These are phyloP conservation scores for Pachyseris speciosa DNA, from an alignment of 64 coral and sea anemone species.

Conservation along the genomic window DNA sequence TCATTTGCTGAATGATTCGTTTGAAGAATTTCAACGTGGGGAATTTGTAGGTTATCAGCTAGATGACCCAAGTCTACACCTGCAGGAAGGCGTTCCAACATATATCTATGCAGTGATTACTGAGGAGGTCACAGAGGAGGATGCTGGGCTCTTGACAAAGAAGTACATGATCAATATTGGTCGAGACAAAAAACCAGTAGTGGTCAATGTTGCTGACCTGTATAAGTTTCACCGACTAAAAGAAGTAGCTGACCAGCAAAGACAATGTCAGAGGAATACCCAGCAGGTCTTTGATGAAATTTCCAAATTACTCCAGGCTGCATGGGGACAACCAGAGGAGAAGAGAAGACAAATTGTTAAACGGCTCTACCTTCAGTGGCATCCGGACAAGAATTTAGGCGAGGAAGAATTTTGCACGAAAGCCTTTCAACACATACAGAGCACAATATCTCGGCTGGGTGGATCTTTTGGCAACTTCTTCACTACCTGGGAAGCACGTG, in stretches of 20 bases:
- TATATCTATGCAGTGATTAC: slow-evolving; percentile 76
- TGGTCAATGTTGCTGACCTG: slow-evolving; percentile 44
- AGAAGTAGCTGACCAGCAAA: neutral
- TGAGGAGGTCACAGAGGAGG: slow-evolving; percentile 45
- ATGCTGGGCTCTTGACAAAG: neutral
- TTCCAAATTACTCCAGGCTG: slow-evolving; percentile 21
- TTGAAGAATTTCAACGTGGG: slow-evolving; percentile 62
- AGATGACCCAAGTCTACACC: slow-evolving; percentile 74
- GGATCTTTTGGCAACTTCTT: neutral
- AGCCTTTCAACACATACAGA: slow-evolving; percentile 24
- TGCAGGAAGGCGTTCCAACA: slow-evolving; percentile 53
- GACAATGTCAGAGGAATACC: neutral
- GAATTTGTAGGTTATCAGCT: slow-evolving; percentile 81
- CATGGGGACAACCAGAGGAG: slow-evolving; percentile 67
- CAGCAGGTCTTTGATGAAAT: neutral
- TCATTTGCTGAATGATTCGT: slow-evolving; percentile 61
- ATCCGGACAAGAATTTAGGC: slow-evolving; percentile 76
- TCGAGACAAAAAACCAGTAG: slow-evolving; percentile 28
- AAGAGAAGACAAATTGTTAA: slow-evolving; percentile 52
- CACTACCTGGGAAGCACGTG: neutral
- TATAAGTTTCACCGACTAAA: slow-evolving; percentile 70
- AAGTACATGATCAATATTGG: slow-evolving; percentile 80
- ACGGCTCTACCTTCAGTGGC: slow-evolving; percentile 68
- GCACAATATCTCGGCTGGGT: slow-evolving; percentile 23
- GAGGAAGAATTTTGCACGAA: slow-evolving; percentile 57